Conservation (phyloP, 2,113 vertebrate species). For the Spermophilus dauricus region DNA sequence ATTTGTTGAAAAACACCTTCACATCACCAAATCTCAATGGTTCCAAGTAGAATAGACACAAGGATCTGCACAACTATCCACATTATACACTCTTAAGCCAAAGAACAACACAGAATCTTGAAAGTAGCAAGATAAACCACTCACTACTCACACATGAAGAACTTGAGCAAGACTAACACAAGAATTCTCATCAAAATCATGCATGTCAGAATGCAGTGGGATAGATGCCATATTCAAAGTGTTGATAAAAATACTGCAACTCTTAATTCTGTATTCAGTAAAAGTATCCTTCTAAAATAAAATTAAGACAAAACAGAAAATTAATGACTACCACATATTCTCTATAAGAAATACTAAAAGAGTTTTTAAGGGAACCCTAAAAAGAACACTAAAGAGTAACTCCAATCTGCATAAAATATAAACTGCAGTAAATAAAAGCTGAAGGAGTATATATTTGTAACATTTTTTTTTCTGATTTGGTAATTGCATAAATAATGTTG, state of each 20-base stretch:
- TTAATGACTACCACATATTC: neutral
- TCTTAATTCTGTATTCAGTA: neutral
- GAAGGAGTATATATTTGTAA: neutral
- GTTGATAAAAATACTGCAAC: neutral
- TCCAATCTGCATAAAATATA: neutral
- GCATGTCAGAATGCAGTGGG: neutral
- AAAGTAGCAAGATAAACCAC: neutral
- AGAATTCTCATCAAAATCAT: neutral
- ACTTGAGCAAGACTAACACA: neutral
- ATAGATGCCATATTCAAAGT: neutral
- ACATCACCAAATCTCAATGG: neutral
- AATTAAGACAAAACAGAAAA: neutral
- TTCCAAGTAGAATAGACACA: neutral
- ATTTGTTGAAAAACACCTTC: neutral
- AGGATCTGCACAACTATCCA: neutral
- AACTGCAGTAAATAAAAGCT: neutral
- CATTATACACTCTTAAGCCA: neutral
- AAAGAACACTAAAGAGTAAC: neutral
- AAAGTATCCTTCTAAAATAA: neutral
- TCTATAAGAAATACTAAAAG: neutral
- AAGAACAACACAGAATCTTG: neutral
- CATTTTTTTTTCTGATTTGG: neutral
- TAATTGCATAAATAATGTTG: neutral
- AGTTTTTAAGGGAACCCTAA: neutral
- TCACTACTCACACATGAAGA: neutral